Percentiles rank a stretch among this genome's conserved stretches.
Evolutionary conservation across 2,888 invertebrate species (phyloP).

Genomic region (Plutella xylostella): DNA sequence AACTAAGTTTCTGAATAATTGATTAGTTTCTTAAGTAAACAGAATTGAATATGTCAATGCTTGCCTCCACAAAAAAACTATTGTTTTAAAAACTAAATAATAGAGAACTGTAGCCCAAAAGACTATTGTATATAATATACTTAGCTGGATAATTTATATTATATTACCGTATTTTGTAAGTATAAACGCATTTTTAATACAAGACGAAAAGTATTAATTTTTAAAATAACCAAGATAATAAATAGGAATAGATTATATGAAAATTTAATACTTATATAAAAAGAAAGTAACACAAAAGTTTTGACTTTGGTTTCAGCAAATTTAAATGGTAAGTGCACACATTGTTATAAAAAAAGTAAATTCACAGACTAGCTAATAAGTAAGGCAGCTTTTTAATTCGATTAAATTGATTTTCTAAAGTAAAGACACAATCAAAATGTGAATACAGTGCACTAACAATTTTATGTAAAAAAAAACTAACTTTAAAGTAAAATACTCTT

Average conservation of each 20-base stretch:
- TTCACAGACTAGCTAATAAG: conserved; percentile 35
- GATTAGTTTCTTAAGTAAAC: conserved; percentile 1
- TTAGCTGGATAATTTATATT: conserved; percentile 46
- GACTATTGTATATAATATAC: conserved; percentile 63
- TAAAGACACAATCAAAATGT: conserved; percentile 31
- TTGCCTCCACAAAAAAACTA: conserved; percentile 49
- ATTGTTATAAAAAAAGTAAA: conserved; percentile 20
- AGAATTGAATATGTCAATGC: conserved; percentile 37
- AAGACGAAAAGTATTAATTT: conserved; percentile 52
- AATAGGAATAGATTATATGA: conserved; percentile 41
- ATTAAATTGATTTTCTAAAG: conserved; percentile 16
- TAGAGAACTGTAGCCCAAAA: conserved; percentile 38
- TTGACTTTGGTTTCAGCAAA: conserved; percentile 13
- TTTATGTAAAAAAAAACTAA: conserved; percentile 40
- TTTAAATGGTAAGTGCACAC: conserved; percentile 13
- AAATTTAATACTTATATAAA: conserved; percentile 25
- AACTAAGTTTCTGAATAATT: too few relatives aligned
- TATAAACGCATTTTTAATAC: conserved; percentile 45
- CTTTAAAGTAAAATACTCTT: conserved; percentile 34
- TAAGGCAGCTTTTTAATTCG: conserved; percentile 32
- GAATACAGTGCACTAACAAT: conserved; percentile 51
- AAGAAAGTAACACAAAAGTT: conserved; percentile 19
- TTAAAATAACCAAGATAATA: conserved; percentile 54
- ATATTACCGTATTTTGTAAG: conserved; percentile 41
- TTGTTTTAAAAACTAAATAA: conserved; percentile 25